Conservation (phyloP, 2,113 vertebrate genomes). For the Atractosteus spatula region DNA sequence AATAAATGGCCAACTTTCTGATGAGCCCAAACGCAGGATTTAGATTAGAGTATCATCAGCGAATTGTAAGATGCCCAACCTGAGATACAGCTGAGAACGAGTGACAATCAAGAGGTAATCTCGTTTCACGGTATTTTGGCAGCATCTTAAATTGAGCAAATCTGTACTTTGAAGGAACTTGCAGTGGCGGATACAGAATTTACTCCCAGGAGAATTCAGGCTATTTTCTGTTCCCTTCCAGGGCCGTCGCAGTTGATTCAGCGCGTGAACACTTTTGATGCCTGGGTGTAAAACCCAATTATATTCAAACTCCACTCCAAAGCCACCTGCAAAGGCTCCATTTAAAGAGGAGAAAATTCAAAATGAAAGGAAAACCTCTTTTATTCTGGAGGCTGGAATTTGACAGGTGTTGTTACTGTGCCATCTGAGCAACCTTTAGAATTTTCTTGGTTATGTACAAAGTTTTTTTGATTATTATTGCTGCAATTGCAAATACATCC, state of each 20-base stretch:
- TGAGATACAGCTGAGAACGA: background rate
- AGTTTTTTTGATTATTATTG: too few species aligned
- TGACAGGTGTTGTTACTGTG: too few species aligned
- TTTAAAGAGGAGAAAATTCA: background rate
- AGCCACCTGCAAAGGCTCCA: constrained; percentile 1
- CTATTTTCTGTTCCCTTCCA: constrained; percentile 1
- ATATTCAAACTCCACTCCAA: background rate
- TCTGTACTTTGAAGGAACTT: constrained; percentile 6
- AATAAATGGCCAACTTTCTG: constrained; percentile 7
- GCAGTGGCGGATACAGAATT: background rate
- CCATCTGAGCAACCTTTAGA: too few species aligned
- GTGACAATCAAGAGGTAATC: constrained; percentile 23
- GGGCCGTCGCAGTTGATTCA: background rate
- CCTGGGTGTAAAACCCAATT: background rate
- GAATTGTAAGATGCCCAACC: too few species aligned
- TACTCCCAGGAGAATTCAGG: background rate
- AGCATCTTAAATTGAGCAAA: constrained; percentile 17
- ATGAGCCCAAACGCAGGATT: background rate
- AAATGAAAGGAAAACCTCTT: background rate
- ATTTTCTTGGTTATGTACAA: too few species aligned
- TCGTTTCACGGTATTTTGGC: constrained; percentile 17
- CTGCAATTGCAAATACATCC: too few species aligned
- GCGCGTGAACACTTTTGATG: background rate
- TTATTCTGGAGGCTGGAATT: too few species aligned
- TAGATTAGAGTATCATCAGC: background rate